Conservation (phyloP, 1,140 invertebrate genomes). For the Lordiphosa clarofinis region DNA sequence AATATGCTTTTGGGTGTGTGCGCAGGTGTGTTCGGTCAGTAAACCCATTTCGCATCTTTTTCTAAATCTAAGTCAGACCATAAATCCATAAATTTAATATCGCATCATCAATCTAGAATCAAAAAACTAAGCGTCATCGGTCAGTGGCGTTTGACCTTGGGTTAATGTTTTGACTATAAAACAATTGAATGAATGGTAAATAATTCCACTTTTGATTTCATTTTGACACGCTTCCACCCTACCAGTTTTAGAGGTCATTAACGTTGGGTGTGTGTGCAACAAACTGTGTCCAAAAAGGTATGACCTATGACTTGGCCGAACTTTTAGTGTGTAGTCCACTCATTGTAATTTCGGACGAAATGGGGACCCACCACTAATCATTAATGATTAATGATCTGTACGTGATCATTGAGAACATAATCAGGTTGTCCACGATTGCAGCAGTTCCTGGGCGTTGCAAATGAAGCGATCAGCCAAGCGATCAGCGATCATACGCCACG, state of each 20-base stretch:
- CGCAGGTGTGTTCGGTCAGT: slow-evolving; percentile 40
- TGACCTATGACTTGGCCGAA: slow-evolving; percentile 23
- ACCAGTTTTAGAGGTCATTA: slow-evolving; percentile 64
- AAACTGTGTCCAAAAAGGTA: slow-evolving; percentile 49
- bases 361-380: slow-evolving; percentile 21
- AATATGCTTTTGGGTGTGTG: slow-evolving; percentile 30
- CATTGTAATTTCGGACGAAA: slow-evolving; percentile 43
- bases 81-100: slow-evolving; percentile 31
- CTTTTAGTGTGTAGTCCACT: slow-evolving; percentile 9
- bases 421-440: slow-evolving; percentile 44
- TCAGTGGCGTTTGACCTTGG: slow-evolving; percentile 68
- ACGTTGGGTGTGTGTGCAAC: slow-evolving; percentile 50
- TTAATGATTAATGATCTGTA: slow-evolving; percentile 26
- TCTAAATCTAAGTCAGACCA: slow-evolving; percentile 9
- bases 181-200: slow-evolving; percentile 33
- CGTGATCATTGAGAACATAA: slow-evolving; percentile 46
- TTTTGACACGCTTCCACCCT: slow-evolving; percentile 38
- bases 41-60: slow-evolving; percentile 44
- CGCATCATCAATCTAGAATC: slow-evolving; percentile 44
- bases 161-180: slow-evolving; percentile 45
- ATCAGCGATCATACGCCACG: slow-evolving; percentile 1
- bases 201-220: slow-evolving; percentile 54
- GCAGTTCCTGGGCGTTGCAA: slow-evolving; percentile 62
- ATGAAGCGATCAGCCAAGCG: slow-evolving; percentile 23
- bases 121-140: slow-evolving; percentile 33